phyloP scores from a whole-genome alignment of 53 echinoderm and acorn worm species.

The Paelopatides confundens region DNA sequence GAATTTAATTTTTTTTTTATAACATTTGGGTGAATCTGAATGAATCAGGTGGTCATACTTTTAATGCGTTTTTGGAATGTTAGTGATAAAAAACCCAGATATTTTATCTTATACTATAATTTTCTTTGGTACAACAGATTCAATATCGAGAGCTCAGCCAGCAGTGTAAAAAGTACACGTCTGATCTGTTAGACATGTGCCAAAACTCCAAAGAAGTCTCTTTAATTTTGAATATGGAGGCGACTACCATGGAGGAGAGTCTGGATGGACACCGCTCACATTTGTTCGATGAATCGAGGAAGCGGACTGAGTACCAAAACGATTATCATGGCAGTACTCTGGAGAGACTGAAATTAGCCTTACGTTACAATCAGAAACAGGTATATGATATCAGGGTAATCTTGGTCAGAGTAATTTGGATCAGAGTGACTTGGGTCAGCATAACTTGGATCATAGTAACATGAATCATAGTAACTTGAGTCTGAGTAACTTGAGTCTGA shows the following conservation, averaged over 20 bases:
- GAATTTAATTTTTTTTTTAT: too few relatives aligned
- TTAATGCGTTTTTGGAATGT: too few relatives aligned
- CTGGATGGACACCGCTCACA: not conserved
- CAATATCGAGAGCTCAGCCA: conserved; percentile 81
- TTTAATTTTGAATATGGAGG: conserved; percentile 82
- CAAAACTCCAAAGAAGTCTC: conserved; percentile 93
- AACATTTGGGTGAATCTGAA: too few relatives aligned
- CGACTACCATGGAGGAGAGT: conserved; percentile 12
- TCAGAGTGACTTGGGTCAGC: too few relatives aligned
- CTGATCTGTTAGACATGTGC: conserved; percentile 98
- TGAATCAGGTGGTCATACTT: too few relatives aligned
- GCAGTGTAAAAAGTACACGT: conserved; percentile 93
- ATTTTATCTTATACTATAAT: too few relatives aligned
- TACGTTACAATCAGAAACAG: conserved; percentile 92
- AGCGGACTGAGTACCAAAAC: not conserved
- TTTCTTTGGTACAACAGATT: too few relatives aligned
- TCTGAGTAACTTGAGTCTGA: too few relatives aligned
- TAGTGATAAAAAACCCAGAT: too few relatives aligned
- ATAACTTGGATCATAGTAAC: too few relatives aligned
- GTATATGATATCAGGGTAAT: not conserved
- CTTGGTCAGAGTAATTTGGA: too few relatives aligned
- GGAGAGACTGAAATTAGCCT: conserved; percentile 82
- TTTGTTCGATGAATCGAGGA: not conserved
- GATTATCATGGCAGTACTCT: conserved; percentile 57
- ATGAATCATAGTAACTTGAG: too few relatives aligned